Conservation (phyloP, 1,140 invertebrate species). For the Aphis craccivora region DNA sequence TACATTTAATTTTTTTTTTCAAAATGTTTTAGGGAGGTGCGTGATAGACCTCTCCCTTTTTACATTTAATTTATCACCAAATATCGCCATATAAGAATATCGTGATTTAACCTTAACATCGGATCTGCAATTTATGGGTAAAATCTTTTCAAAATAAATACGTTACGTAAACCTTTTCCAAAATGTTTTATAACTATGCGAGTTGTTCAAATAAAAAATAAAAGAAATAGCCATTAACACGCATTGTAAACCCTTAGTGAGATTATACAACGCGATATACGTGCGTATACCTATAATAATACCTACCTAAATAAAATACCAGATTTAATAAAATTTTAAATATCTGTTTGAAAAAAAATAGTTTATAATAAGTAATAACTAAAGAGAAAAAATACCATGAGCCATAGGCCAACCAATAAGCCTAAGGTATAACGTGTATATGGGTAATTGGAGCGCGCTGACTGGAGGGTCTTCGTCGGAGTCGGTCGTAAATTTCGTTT, state of each 20-base stretch:
- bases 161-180: background rate
- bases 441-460: background rate
- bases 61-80: no score
- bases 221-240: background rate
- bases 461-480: background rate
- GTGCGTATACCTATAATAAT: background rate
- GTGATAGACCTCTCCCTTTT: no score
- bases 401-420: background rate
- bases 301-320: background rate
- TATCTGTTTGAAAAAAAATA: background rate
- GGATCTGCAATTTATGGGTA: background rate
- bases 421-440: conserved; percentile 5
- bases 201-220: background rate
- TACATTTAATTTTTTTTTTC: no score
- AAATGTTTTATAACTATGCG: background rate
- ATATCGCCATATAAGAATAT: no score
- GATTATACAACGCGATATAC: background rate
- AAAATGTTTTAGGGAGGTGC: no score
- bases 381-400: background rate
- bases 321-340: background rate
- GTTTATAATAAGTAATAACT: background rate
- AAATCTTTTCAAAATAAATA: background rate
- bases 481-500: conserved; percentile 15
- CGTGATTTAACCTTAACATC: background rate
- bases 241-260: background rate